Conservation (phyloP, 2,113 vertebrate species). For the Crotalus helleri region DNA sequence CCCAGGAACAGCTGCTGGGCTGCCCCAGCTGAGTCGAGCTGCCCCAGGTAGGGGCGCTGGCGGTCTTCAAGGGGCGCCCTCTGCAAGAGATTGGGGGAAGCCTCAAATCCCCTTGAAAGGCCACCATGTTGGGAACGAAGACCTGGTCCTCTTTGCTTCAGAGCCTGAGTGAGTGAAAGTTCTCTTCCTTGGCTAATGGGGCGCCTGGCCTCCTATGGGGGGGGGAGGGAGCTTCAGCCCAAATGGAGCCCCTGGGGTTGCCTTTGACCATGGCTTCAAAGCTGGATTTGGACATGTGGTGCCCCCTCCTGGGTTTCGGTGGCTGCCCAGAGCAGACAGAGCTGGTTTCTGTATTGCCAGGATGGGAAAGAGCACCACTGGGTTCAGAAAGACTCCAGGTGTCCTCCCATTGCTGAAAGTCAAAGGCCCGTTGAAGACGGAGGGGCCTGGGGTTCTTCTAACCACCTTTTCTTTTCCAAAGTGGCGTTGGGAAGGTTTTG, state of each 20-base stretch:
- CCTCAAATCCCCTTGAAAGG: neutral
- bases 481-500: neutral
- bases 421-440: neutral
- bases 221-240: neutral
- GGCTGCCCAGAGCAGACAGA: neutral
- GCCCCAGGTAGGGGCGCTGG: neutral
- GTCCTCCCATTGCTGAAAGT: neutral
- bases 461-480: neutral
- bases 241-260: neutral
- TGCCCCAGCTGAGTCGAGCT: neutral
- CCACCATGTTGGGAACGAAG: constrained; percentile 57
- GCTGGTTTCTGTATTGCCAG: neutral
- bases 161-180: constrained; percentile 68
- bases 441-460: neutral
- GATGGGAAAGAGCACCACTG: neutral
- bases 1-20: neutral
- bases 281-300: neutral
- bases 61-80: neutral
- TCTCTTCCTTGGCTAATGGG: neutral
- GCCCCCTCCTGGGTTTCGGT: neutral
- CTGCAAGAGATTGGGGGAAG: neutral
- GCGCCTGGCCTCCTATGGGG: neutral
- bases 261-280: neutral
- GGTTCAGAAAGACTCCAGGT: neutral
- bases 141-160: constrained; percentile 68